Percentiles rank a stretch among this genome's conserved stretches.
These are phyloP conservation scores for Varanus salvator DNA, from an alignment of 2,113 vertebrate species.

Conservation along the genomic window DNA sequence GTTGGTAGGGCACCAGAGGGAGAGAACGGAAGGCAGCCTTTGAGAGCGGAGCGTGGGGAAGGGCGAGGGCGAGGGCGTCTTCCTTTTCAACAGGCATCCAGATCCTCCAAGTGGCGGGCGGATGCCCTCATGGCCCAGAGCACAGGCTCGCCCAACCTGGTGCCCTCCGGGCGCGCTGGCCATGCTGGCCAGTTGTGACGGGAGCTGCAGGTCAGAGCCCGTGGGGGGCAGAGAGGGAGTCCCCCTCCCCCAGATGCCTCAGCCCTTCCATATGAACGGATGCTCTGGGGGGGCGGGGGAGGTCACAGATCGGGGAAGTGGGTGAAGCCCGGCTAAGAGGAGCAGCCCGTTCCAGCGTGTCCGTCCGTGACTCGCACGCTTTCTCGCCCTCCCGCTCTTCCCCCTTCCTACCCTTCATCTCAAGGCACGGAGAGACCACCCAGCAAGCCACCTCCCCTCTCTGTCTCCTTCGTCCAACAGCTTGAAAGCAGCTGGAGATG, in stretches of 20 bases:
- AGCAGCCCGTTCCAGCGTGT: not conserved
- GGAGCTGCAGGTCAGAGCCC: too few species aligned
- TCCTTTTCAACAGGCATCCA: too few species aligned
- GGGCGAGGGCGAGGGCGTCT: too few species aligned
- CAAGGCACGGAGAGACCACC: not conserved
- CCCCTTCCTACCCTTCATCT: not conserved
- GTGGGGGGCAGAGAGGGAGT: too few species aligned
- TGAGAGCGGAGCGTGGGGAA: too few species aligned
- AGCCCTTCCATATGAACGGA: not conserved
- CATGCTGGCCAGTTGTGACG: too few species aligned
- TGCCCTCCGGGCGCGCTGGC: too few species aligned
- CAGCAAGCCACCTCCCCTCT: not conserved
- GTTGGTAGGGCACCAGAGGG: too few species aligned
- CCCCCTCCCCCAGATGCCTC: not conserved
- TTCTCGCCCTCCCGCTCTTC: not conserved
- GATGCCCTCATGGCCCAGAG: too few species aligned
- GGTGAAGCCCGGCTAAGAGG: not conserved
- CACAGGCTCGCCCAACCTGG: too few species aligned
- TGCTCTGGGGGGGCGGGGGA: not conserved
- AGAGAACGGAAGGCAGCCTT: too few species aligned
- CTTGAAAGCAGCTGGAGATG: constrained; percentile 56
- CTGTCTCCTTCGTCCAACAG: not conserved
- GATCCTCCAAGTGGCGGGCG: too few species aligned
- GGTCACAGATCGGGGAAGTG: not conserved
- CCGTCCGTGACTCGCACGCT: not conserved